phyloP scores from a whole-genome alignment of 2,113 vertebrate species.

The zebrafish (Danio rerio) region DNA sequence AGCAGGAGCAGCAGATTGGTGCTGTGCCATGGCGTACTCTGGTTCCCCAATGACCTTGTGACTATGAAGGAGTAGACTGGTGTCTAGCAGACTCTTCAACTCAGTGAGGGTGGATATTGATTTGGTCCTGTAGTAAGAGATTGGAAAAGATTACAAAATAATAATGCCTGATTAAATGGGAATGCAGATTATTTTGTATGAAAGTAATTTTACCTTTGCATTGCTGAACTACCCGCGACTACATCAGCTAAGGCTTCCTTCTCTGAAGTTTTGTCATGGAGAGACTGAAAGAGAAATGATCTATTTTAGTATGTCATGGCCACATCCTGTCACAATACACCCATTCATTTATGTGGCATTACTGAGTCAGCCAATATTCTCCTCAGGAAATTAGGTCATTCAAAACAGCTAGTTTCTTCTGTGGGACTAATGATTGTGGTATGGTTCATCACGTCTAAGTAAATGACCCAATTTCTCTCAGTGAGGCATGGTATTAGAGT shows the following conservation, averaged over 20 bases:
- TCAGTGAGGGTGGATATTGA: constrained; percentile 87
- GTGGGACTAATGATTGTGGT: background rate
- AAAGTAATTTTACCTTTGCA: constrained; percentile 81
- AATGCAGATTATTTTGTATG: background rate
- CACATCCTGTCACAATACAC: background rate
- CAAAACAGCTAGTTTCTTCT: constrained; percentile 13
- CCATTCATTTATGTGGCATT: background rate
- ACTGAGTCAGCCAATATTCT: constrained; percentile 24
- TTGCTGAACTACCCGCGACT: constrained; percentile 78
- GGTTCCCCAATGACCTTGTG: constrained; percentile 68
- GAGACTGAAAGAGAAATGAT: constrained; percentile 69
- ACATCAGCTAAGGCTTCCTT: constrained; percentile 81
- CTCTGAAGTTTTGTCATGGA: constrained; percentile 81
- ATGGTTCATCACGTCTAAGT: background rate
- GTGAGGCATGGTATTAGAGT: constrained; percentile 20
- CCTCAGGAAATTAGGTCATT: constrained; percentile 37
- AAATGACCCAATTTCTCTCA: constrained; percentile 32
- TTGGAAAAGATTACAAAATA: background rate
- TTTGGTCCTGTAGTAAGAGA: constrained; percentile 79
- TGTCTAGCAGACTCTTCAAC: constrained; percentile 83
- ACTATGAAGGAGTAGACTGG: constrained; percentile 80
- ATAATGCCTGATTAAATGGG: background rate
- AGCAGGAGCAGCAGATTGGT: constrained; percentile 56
- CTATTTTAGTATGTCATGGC: background rate
- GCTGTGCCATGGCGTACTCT: constrained; percentile 70